A percentile compares a stretch with the other conserved stretches of the same genome.
phyloP scores from a whole-genome alignment of 2,888 invertebrate species.

The Thyatira batis region DNA sequence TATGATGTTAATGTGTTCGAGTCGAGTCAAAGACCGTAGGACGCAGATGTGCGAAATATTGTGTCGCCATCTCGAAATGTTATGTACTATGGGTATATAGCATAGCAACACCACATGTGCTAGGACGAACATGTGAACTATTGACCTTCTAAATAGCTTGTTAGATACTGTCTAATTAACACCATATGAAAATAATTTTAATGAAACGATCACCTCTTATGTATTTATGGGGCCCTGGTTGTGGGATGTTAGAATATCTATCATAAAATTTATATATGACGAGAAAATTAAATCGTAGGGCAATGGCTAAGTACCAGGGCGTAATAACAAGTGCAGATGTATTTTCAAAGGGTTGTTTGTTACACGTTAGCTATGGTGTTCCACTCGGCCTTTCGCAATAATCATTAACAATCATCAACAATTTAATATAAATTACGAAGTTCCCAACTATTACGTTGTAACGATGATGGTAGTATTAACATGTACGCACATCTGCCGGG shows the following conservation, averaged over 20 bases:
- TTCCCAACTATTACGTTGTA: neutral
- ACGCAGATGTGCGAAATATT: conserved; percentile 69
- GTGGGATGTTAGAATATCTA: too few species aligned
- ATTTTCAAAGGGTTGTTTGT: neutral
- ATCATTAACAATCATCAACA: neutral
- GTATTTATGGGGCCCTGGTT: neutral
- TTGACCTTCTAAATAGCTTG: conserved; percentile 17
- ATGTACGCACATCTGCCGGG: conserved; percentile 1
- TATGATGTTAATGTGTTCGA: conserved; percentile 62
- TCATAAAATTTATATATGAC: too few species aligned
- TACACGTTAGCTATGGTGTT: neutral
- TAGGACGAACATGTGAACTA: conserved; percentile 20
- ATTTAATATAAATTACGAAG: neutral
- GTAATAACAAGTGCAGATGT: neutral
- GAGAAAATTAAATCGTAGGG: too few species aligned
- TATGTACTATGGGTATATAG: too few species aligned
- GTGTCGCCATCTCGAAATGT: conserved; percentile 58
- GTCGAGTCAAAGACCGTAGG: conserved; percentile 49
- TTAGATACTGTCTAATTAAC: neutral
- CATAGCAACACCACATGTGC: conserved; percentile 59
- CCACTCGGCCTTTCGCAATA: neutral
- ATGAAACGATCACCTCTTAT: neutral
- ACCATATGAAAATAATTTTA: neutral
- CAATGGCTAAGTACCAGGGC: neutral
- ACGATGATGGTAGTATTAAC: conserved; percentile 1